phyloP scores from a whole-genome alignment of 2,113 vertebrate genomes.

The Cebus imitator region DNA sequence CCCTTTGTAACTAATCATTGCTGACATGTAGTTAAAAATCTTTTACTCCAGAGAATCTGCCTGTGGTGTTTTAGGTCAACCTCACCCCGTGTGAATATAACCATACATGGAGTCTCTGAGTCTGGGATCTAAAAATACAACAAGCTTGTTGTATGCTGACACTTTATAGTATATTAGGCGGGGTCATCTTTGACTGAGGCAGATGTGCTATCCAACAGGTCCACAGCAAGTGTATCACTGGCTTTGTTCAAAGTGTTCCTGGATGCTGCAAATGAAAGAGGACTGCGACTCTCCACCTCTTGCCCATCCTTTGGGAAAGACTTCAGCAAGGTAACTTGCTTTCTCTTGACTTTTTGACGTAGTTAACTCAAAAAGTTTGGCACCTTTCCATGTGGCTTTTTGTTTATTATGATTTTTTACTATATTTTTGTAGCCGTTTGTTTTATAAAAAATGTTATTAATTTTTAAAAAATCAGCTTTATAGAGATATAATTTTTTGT shows the following conservation, averaged over 20 bases:
- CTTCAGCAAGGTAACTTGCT: neutral
- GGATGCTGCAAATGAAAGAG: neutral
- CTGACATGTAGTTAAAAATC: slow-evolving; percentile 64
- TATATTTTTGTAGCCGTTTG: neutral
- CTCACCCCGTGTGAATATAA: slow-evolving; percentile 50
- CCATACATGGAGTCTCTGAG: neutral
- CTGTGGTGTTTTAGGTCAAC: slow-evolving; percentile 58
- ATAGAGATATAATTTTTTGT: neutral
- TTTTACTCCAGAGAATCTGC: slow-evolving; percentile 48
- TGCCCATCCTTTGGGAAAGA: neutral
- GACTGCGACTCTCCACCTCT: neutral
- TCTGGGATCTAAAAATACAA: slow-evolving; percentile 45
- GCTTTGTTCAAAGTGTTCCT: neutral
- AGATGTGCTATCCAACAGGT: neutral
- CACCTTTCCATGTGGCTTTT: neutral
- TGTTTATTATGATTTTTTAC: neutral
- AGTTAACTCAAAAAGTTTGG: neutral
- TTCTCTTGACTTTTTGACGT: neutral
- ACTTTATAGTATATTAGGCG: slow-evolving; percentile 3
- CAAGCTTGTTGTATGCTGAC: neutral
- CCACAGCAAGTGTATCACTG: neutral
- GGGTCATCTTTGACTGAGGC: slow-evolving; percentile 24
- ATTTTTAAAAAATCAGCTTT: neutral
- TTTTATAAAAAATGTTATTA: neutral
- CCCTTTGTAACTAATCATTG: slow-evolving; percentile 60